phyloP scores from a whole-genome alignment of 2,113 vertebrate genomes.

The Leptobrachium leishanense region DNA sequence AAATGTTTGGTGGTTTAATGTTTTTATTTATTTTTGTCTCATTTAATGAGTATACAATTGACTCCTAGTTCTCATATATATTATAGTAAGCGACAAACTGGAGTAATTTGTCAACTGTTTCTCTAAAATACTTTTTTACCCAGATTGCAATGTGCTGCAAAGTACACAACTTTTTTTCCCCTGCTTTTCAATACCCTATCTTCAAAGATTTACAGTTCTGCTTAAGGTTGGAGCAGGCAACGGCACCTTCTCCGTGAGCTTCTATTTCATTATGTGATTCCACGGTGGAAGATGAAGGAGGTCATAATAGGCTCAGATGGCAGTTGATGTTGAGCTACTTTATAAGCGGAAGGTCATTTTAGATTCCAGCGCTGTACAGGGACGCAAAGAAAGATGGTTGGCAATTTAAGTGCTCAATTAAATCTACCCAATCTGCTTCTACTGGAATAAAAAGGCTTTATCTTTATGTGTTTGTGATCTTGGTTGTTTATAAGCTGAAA shows the following conservation, averaged over 20 bases:
- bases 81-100: neutral
- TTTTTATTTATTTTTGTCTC: too few species aligned
- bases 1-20: too few species aligned
- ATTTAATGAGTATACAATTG: too few species aligned
- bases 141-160: slow-evolving; percentile 6
- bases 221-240: neutral
- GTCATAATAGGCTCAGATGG: slow-evolving; percentile 20
- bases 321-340: slow-evolving; percentile 24
- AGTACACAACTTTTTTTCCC: neutral
- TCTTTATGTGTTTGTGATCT: slow-evolving; percentile 22
- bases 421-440: slow-evolving; percentile 22
- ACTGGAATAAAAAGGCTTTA: slow-evolving; percentile 1
- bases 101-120: neutral
- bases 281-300: slow-evolving; percentile 31
- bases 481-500: slow-evolving; percentile 8
- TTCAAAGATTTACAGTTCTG: slow-evolving; percentile 32
- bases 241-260: neutral
- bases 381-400: slow-evolving; percentile 3
- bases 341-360: slow-evolving; percentile 24
- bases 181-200: slow-evolving; percentile 22
- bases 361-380: slow-evolving; percentile 11
- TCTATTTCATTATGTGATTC: slow-evolving; percentile 35
- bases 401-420: slow-evolving; percentile 36
- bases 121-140: neutral
- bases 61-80: neutral